Evolutionary conservation across 2,797 vertebrate species (phyloP).

Genomic region (Lophius americanus): DNA sequence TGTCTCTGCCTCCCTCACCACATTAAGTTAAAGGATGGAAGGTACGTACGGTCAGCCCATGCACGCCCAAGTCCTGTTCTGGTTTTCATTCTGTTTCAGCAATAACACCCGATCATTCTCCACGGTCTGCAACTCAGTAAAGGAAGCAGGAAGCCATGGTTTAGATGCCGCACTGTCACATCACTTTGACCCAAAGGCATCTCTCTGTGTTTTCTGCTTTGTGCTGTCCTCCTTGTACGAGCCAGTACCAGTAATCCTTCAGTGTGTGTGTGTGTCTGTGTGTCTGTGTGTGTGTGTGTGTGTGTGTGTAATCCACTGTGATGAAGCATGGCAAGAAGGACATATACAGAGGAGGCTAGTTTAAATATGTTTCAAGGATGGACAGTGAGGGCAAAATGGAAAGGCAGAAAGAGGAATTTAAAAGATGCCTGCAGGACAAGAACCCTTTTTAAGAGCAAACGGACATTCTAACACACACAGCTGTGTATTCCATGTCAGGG

Average conservation of each 20-base stretch:
- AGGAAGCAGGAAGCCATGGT: slow-evolving; percentile 46
- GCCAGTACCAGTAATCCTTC: slow-evolving; percentile 1
- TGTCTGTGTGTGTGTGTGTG: slow-evolving; percentile 3
- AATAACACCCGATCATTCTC: slow-evolving; percentile 11
- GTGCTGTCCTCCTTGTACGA: slow-evolving; percentile 4
- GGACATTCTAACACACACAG: slow-evolving; percentile 27
- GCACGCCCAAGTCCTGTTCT: slow-evolving; percentile 1
- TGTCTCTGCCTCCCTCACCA: slow-evolving; percentile 33
- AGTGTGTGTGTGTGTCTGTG: neutral
- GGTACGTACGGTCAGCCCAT: slow-evolving; percentile 11
- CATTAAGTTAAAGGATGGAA: slow-evolving; percentile 39
- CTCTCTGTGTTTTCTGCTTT: slow-evolving; percentile 20
- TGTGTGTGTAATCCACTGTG: slow-evolving; percentile 3
- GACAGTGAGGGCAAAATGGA: slow-evolving; percentile 10
- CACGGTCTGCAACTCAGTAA: slow-evolving; percentile 10
- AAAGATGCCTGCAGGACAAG: slow-evolving; percentile 43
- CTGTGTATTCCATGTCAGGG: slow-evolving; percentile 17
- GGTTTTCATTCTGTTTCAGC: slow-evolving; percentile 17
- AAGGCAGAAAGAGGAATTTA: slow-evolving; percentile 13
- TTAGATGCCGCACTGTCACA: slow-evolving; percentile 29
- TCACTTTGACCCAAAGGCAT: slow-evolving; percentile 27
- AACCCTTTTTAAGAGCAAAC: slow-evolving; percentile 34
- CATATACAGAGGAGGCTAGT: neutral
- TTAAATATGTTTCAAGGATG: slow-evolving; percentile 1
- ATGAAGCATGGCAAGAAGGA: neutral